These are phyloP conservation scores for Chelonoidis abingdonii DNA, from an alignment of 2,113 vertebrate species.

Conservation along the genomic window DNA sequence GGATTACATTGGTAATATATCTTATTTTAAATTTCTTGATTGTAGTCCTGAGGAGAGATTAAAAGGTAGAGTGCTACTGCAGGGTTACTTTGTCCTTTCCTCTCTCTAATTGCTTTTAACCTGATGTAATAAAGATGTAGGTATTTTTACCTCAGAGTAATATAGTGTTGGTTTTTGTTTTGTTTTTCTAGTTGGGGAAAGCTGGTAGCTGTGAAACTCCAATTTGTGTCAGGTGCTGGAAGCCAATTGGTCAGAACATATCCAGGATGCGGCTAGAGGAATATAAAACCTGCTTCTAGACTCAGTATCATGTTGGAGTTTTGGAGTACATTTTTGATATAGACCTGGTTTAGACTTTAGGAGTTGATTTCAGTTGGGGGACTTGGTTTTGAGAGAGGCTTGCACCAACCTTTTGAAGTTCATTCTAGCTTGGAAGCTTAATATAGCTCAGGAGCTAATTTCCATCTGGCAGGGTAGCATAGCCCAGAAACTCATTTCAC, in stretches of 20 bases:
- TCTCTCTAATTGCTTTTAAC: neutral
- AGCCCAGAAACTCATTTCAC: neutral
- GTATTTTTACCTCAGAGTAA: neutral
- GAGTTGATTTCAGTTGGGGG: neutral
- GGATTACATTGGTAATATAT: accelerated
- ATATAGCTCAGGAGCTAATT: neutral
- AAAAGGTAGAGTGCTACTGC: neutral
- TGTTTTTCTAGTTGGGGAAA: neutral
- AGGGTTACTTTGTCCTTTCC: neutral
- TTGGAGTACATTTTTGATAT: neutral
- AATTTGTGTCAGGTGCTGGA: accelerated
- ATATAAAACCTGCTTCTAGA: accelerated
- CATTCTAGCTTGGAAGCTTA: neutral
- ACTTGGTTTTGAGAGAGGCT: neutral
- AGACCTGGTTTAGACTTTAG: neutral
- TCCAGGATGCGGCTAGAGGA: neutral
- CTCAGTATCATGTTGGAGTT: neutral
- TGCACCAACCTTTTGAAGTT: neutral
- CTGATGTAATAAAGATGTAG: neutral
- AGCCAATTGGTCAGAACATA: neutral
- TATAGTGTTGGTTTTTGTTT: neutral
- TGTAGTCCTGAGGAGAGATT: neutral
- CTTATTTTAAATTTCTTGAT: neutral
- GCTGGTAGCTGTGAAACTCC: neutral
- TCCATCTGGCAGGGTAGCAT: neutral